Evolutionary conservation across 2,888 invertebrate genomes (phyloP).

Genomic region (Hyalella azteca): DNA sequence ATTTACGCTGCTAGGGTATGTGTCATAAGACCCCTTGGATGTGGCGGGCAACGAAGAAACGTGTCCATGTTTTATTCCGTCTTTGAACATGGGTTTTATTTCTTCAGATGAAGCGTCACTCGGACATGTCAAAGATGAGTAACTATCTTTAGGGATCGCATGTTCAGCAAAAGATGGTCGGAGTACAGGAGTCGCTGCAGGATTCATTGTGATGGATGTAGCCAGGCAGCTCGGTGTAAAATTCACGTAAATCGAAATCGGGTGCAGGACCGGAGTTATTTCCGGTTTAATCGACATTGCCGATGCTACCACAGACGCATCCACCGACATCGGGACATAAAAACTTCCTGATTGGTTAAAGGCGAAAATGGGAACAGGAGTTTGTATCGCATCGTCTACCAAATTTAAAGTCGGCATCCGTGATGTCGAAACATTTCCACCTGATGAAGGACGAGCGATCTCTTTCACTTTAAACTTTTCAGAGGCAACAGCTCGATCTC

Average conservation of each 20-base stretch:
- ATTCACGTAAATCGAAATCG: constrained; percentile 55
- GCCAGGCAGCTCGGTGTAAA: constrained; percentile 42
- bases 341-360: constrained; percentile 54
- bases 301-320: constrained; percentile 50
- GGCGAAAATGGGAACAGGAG: constrained; percentile 54
- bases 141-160: constrained; percentile 20
- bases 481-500: neutral
- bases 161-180: constrained; percentile 33
- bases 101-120: constrained; percentile 3
- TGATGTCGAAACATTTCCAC: constrained; percentile 29
- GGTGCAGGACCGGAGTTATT: constrained; percentile 51
- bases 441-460: constrained; percentile 33
- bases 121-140: neutral
- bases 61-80: neutral
- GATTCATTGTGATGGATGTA: constrained; percentile 36
- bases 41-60: neutral
- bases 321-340: constrained; percentile 56
- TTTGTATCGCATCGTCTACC: constrained; percentile 29
- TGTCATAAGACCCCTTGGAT: neutral
- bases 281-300: constrained; percentile 44
- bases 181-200: constrained; percentile 13
- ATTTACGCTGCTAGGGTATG: neutral
- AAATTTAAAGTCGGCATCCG: constrained; percentile 32
- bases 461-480: constrained; percentile 18
- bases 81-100: neutral